These are phyloP conservation scores for Aporophyla lueneburgensis DNA, from an alignment of 2,888 invertebrate species.

Conservation along the genomic window DNA sequence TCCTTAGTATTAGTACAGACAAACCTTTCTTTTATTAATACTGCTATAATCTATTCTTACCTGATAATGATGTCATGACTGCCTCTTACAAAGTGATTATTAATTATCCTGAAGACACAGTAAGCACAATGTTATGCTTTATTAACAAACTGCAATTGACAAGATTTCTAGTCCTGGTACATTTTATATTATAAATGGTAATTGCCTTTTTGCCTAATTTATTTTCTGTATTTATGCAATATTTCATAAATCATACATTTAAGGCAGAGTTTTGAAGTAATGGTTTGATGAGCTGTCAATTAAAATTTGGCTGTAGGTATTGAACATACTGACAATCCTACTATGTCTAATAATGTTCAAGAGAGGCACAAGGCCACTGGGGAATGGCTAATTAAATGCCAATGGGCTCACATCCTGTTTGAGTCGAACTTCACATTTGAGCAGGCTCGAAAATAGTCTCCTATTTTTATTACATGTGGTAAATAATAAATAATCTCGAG, in stretches of 20 bases:
- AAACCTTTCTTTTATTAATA: constrained; percentile 35
- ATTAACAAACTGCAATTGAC: constrained; percentile 87
- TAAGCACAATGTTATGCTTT: constrained; percentile 44
- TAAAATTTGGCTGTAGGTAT: constrained; percentile 69
- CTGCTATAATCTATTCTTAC: constrained; percentile 13
- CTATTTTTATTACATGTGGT: constrained; percentile 14
- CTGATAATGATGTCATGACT: constrained; percentile 20
- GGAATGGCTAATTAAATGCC: constrained; percentile 63
- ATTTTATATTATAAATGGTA: constrained; percentile 37
- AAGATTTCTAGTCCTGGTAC: constrained; percentile 45
- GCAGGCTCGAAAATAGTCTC: constrained; percentile 13
- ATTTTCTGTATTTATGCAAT: constrained; percentile 57
- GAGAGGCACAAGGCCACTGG: constrained; percentile 68
- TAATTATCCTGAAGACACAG: constrained; percentile 40
- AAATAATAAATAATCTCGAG: neutral
- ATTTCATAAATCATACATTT: constrained; percentile 54
- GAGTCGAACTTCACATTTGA: constrained; percentile 48
- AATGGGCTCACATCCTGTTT: constrained; percentile 64
- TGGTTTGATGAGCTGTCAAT: constrained; percentile 25
- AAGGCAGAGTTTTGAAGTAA: constrained; percentile 59
- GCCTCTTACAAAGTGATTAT: constrained; percentile 42
- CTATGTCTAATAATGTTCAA: constrained; percentile 71
- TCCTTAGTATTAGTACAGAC: constrained; percentile 22
- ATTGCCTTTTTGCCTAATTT: constrained; percentile 55
- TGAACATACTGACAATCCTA: constrained; percentile 68